These are phyloP conservation scores for Ispidina picta DNA, from an alignment of 2,797 vertebrate species.

Conservation along the genomic window DNA sequence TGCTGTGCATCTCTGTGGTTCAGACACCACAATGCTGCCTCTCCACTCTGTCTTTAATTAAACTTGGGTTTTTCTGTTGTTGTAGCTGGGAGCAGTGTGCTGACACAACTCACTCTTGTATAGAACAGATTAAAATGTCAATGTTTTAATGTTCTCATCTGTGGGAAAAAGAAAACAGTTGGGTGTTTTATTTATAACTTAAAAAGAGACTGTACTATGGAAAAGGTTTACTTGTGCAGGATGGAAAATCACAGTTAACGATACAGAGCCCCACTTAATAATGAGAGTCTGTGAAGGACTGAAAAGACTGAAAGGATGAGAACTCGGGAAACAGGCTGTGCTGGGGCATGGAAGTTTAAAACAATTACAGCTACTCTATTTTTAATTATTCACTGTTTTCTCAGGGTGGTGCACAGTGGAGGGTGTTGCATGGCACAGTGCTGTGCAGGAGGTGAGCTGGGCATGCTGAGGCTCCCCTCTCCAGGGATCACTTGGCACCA, in stretches of 20 bases:
- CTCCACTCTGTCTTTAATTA: constrained; percentile 79
- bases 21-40: constrained; percentile 44
- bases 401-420: no score
- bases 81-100: constrained; percentile 79
- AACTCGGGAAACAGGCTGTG: not conserved
- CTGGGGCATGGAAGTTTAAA: not conserved
- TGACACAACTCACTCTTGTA: constrained; percentile 80
- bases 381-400: constrained; percentile 2
- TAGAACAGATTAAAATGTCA: constrained; percentile 81
- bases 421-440: no score
- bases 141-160: constrained; percentile 78
- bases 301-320: not conserved
- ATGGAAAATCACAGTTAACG: constrained; percentile 69
- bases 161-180: constrained; percentile 80
- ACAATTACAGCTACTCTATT: not conserved
- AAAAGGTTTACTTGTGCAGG: constrained; percentile 64
- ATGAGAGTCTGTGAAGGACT: not conserved
- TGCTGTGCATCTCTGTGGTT: constrained; percentile 13
- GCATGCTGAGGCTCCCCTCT: no score
- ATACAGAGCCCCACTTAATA: constrained; percentile 52
- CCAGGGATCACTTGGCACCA: fast-evolving
- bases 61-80: constrained; percentile 74
- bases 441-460: not conserved
- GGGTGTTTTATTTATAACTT: constrained; percentile 79
- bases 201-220: constrained; percentile 58